Conservation (phyloP, 2,888 invertebrate genomes). For the Amphipyra berbera region DNA sequence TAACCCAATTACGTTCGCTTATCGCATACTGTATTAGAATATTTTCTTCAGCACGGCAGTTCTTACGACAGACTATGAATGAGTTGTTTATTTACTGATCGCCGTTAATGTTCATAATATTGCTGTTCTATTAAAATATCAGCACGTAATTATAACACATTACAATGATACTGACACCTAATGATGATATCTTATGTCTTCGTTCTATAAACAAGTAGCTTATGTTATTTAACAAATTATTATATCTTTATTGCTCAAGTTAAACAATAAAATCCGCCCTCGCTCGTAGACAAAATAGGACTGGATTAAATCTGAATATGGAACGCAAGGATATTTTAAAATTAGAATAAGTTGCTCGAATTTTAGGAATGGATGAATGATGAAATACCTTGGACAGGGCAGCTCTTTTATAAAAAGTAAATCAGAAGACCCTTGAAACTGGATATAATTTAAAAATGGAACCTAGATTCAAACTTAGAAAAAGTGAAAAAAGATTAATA, state of each 20-base stretch:
- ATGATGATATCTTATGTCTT: neutral
- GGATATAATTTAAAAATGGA: too few relatives aligned
- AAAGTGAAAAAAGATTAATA: too few relatives aligned
- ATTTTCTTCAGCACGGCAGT: constrained; percentile 65
- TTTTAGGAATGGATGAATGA: too few relatives aligned
- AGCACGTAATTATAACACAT: constrained; percentile 11
- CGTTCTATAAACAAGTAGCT: neutral
- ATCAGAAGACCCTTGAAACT: too few relatives aligned
- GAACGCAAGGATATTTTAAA: constrained; percentile 21
- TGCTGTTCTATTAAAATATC: constrained; percentile 17
- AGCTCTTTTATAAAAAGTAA: too few relatives aligned
- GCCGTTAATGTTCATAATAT: constrained; percentile 20
- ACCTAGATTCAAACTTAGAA: too few relatives aligned
- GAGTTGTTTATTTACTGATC: constrained; percentile 47
- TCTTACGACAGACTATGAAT: constrained; percentile 70
- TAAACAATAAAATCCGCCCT: constrained; percentile 48
- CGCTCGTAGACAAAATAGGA: constrained; percentile 16
- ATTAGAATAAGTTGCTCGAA: neutral
- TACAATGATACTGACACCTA: constrained; percentile 1
- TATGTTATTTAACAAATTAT: constrained; percentile 1
- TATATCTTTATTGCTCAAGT: constrained; percentile 1
- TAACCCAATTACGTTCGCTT: constrained; percentile 81
- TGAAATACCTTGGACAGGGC: too few relatives aligned
- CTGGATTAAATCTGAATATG: constrained; percentile 15
- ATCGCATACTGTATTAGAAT: constrained; percentile 77